Base-by-base conservation (phyloP, 2,888 invertebrate species). In the Melinaea marsaeus region DNA sequence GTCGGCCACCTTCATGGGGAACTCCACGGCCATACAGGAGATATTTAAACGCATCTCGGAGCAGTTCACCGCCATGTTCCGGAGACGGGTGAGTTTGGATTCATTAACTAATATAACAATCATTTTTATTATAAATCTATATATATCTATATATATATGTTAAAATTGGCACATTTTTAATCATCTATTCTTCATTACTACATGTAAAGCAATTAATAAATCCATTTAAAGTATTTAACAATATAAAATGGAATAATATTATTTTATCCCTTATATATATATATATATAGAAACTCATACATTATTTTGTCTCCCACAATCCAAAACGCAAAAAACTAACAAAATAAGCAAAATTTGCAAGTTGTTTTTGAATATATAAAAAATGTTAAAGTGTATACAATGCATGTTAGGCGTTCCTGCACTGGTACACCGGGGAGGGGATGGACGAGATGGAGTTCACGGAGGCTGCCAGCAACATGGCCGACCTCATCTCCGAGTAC, bases 391-490 rank as follows among this genome's bases (percentile, higher is more conserved):
- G 45, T 9, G 11, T 45, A 45, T 45, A 9, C 2, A 6, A 48
- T 48, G 4, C 2, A 48, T 48, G 1, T n/a, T 48, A 32, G 84
- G 96, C 96, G 60, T 96, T 96, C 93, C 91, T 97, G 69, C 97
- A 97, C 86, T 97, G 97, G 97, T 97, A 96, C 88, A 96, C 96
- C 0, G 96, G 96, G 60, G 97, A 97, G 84, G 97, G 97, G 63
- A 97, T 97, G 97, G 97, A 97, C 75, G 96, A 97, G 84, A 95
- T 96, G 96, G 97, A 97, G 85, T 97, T 97, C 91, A 96, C 96
- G 0, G 97, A 97, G 79, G 97, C 97, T 0, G 96, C 96, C 77
- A 95, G 95, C 80, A 97, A 97, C 74, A 90, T 90, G 89, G 76
- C 77, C 0, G 89, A 90, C 64, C 77, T 90, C 22, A 85, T 90